These are phyloP conservation scores for Galerucella calmariensis DNA, from an alignment of 2,888 invertebrate genomes.

Conservation along the genomic window DNA sequence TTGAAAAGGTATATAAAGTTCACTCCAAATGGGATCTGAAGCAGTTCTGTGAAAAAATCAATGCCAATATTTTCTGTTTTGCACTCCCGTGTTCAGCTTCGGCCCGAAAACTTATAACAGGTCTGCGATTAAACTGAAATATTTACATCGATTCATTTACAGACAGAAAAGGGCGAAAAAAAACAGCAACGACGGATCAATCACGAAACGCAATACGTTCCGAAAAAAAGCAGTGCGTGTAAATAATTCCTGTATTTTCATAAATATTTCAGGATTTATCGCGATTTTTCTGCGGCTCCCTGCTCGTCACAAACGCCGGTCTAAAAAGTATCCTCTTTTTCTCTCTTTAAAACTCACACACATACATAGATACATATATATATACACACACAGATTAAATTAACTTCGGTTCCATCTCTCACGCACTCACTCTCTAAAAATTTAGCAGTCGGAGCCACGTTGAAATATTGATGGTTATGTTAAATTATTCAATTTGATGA, in stretches of 20 bases:
- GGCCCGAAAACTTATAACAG: constrained; percentile 50
- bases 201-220: constrained; percentile 54
- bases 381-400: constrained; percentile 56
- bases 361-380: constrained; percentile 7
- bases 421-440: constrained; percentile 52
- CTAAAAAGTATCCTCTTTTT: constrained; percentile 52
- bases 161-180: constrained; percentile 50
- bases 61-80: constrained; percentile 47
- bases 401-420: constrained; percentile 55
- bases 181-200: constrained; percentile 43
- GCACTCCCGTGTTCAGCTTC: constrained; percentile 51
- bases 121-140: constrained; percentile 55
- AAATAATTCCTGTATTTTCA: constrained; percentile 54
- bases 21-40: background rate
- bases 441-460: constrained; percentile 50
- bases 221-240: constrained; percentile 53
- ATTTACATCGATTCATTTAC: constrained; percentile 55
- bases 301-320: constrained; percentile 53
- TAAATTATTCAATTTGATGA: constrained; percentile 60
- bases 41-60: no score
- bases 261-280: constrained; percentile 59
- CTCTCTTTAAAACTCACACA: constrained; percentile 43
- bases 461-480: constrained; percentile 59
- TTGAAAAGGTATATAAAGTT: no score
- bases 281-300: constrained; percentile 53